Conservation (phyloP, 2,888 invertebrate genomes). For the Pachycephus smyrnensis region DNA sequence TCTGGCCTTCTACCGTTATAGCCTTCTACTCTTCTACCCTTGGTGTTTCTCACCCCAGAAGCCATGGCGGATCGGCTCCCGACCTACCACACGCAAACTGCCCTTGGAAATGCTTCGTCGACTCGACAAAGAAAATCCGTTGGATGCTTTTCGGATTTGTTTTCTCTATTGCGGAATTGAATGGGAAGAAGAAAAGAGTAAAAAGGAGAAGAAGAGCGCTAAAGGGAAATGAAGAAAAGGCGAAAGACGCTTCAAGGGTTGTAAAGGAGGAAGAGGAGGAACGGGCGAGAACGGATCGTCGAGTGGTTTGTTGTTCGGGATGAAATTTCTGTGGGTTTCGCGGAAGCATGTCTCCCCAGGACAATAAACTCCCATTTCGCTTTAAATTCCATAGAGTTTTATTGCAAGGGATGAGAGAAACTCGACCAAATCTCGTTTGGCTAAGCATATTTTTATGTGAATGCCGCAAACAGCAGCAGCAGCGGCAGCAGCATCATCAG, state of each 20-base stretch:
- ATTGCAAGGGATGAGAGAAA: conserved; percentile 25
- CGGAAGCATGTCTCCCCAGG: not conserved
- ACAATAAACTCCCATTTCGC: conserved; percentile 41
- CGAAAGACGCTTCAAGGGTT: not conserved
- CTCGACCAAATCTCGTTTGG: conserved; percentile 35
- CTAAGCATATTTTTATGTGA: conserved; percentile 40
- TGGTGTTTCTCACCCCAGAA: not conserved
- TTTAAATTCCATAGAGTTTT: conserved; percentile 48
- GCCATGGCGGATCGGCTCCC: not conserved
- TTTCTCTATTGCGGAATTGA: not conserved
- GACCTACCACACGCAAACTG: not conserved
- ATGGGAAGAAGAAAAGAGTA: not conserved
- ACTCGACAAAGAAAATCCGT: not conserved
- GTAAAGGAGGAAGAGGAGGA: not conserved
- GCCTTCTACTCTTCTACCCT: not conserved
- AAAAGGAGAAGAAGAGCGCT: not conserved
- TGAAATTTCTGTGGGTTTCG: not conserved
- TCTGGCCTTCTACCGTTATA: not conserved
- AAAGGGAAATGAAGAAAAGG: not conserved
- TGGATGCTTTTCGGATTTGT: not conserved
- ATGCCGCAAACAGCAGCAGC: conserved; percentile 14
- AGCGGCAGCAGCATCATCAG: too few relatives aligned
- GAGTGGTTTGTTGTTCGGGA: not conserved
- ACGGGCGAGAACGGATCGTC: not conserved
- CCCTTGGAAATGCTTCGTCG: not conserved